Percentiles rank a stretch among this genome's conserved stretches.
Evolutionary conservation across 2,113 vertebrate genomes (phyloP).

Genomic region (Apaloderma vittatum): DNA sequence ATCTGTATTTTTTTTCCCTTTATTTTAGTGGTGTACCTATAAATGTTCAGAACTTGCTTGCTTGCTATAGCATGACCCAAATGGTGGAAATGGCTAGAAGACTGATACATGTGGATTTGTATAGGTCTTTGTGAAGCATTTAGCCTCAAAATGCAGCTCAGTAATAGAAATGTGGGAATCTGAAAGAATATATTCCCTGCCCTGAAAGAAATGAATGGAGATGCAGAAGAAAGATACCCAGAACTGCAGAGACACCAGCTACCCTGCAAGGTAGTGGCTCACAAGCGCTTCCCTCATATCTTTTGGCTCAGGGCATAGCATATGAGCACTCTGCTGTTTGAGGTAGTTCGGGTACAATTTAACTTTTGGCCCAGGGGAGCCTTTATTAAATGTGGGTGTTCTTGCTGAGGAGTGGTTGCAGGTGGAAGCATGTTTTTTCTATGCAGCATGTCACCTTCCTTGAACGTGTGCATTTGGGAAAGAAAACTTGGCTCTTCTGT

Average conservation of each 20-base stretch:
- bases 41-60: neutral
- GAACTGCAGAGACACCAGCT: neutral
- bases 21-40: neutral
- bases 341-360: slow-evolving; percentile 11
- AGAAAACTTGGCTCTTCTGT: neutral
- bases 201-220: neutral
- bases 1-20: neutral
- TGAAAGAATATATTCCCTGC: neutral
- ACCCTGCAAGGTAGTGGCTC: neutral
- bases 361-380: slow-evolving; percentile 1
- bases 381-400: slow-evolving; percentile 49
- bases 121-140: neutral
- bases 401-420: neutral
- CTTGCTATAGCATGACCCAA: neutral
- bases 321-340: neutral
- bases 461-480: neutral
- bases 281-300: neutral
- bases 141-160: neutral
- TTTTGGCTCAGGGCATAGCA: neutral
- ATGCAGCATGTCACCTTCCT: neutral
- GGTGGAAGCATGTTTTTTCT: neutral
- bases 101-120: neutral
- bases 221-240: neutral
- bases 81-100: neutral
- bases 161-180: neutral